Conservation (phyloP, 2,888 invertebrate genomes). For the Amphipyra tragopoginis region DNA sequence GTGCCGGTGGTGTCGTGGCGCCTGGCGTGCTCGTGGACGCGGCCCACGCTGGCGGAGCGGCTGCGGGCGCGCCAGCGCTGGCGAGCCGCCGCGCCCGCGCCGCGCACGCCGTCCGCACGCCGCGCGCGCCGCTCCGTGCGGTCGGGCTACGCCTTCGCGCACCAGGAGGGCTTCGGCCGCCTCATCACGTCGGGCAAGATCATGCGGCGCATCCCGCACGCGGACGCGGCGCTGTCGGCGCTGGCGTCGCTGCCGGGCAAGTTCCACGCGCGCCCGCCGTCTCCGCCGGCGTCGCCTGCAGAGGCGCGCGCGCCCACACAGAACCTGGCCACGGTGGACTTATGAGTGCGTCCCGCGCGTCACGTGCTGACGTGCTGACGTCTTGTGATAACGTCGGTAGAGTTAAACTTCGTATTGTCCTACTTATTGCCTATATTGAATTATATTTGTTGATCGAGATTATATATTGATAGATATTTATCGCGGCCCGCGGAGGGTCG, state of each 20-base stretch:
- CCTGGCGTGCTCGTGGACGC: constrained; percentile 97
- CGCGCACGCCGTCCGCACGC: constrained; percentile 96
- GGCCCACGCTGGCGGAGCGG: constrained; percentile 97
- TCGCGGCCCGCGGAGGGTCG: constrained; percentile 79
- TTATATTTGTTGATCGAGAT: constrained; percentile 85
- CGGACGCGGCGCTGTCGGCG: constrained; percentile 93
- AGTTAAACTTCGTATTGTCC: constrained; percentile 80
- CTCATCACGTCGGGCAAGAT: constrained; percentile 99
- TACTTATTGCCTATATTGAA: constrained; percentile 82
- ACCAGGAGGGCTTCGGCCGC: constrained; percentile 91
- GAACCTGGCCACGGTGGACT: constrained; percentile 93
- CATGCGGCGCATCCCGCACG: constrained; percentile 95
- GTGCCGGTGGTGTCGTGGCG: constrained; percentile 98
- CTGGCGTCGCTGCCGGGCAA: constrained; percentile 90
- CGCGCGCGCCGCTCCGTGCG: constrained; percentile 97
- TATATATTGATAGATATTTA: constrained; percentile 87
- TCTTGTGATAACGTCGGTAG: constrained; percentile 85
- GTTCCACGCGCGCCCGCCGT: constrained; percentile 93
- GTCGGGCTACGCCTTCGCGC: constrained; percentile 99
- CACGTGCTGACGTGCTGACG: constrained; percentile 59
- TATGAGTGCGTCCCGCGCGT: constrained; percentile 79
- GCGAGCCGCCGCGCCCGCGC: constrained; percentile 93
- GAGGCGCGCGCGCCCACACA: constrained; percentile 91
- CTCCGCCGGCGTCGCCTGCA: constrained; percentile 80
- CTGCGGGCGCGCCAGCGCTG: constrained; percentile 94